Evolutionary conservation across 37 sponge, comb jelly and placozoan genomes (phyloP), one percentile per base, ranked within the genome.

Genomic region (Diacarnus erythraeanus): DNA sequence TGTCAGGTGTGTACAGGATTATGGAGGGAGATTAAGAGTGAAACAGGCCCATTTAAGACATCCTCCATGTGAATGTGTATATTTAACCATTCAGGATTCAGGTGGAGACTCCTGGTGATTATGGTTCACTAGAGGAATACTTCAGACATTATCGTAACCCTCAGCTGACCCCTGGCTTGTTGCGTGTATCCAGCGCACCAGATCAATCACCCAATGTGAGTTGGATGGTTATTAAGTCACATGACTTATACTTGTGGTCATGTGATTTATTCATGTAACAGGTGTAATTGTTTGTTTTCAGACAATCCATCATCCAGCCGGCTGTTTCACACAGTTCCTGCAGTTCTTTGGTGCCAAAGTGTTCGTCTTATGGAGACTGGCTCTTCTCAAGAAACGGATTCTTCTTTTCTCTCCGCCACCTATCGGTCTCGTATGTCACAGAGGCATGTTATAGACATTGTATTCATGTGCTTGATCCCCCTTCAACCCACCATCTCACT

Each of bases 301-400:
- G 69, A 15, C 39, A 39, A 75, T 64, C 17, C 87, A 81, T 70
- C 93, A 81, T 61, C 93, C 89, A 38, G 83, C 83, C 20, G 89
- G 90, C 30, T 88, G 83, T 38, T 75, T 95, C 63, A 65, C 80
- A 6, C 70, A 89, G 41, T 88, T 89, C 37, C 65, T 94, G 29
- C 80, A 91, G 47, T 75, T 75, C 80, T 94, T 92, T 77, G 97
- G 95, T 26, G 75, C 89, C 23, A 41, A 77, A 31, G 76, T 96
- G 31, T 99, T 99, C 77, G 84, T 90, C 30, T 87, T 99, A 35
- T 99, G 99, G 99, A 94, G 87, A 75, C 72, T 89, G 36, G 78
- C 93, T 8, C 70, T 99, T 34, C 85, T 99, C 25, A 84, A 90
- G 74, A 94, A 94, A 77, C 76, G 93, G 30, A 79, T 99, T 25